Percentiles rank a stretch among this genome's conserved stretches.
Evolutionary conservation across 35 echinoderm and acorn worm genomes (phyloP).

Genomic region (Patiria miniata): DNA sequence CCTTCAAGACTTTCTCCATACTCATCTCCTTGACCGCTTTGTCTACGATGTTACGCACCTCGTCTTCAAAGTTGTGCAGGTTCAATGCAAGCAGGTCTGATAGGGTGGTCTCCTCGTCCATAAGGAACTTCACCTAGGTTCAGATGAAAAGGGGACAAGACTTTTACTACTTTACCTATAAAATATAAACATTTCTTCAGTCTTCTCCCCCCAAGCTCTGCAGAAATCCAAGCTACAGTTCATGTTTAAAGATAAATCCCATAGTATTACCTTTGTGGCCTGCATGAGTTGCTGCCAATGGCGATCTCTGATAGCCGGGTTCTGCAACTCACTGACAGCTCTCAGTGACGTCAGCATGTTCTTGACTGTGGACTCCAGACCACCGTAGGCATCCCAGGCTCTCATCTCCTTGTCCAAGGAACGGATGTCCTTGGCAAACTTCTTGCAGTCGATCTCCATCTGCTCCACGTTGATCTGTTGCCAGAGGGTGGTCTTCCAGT

Average conservation of each 20-base stretch:
- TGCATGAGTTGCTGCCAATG: conserved; percentile 99
- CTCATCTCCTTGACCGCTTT: conserved; percentile 99
- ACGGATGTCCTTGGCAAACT: conserved; percentile 98
- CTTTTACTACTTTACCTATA: no score
- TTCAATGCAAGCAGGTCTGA: conserved; percentile 97
- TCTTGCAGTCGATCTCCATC: conserved; percentile 99
- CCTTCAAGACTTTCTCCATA: conserved; percentile 99
- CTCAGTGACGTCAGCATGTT: conserved; percentile 99
- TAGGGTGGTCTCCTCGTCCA: conserved; percentile 89
- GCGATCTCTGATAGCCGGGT: conserved; percentile 96
- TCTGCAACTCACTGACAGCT: conserved; percentile 97
- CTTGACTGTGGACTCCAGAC: conserved; percentile 93
- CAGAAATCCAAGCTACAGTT: no score
- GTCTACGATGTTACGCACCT: conserved; percentile 97
- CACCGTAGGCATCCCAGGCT: conserved; percentile 93
- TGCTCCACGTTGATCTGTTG: conserved; percentile 98
- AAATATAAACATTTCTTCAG: no score
- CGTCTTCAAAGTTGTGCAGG: conserved; percentile 99
- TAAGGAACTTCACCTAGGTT: conserved; percentile 87
- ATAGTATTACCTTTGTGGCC: conserved; percentile 95
- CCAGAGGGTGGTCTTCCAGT: conserved; percentile 98
- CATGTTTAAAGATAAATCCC: no score
- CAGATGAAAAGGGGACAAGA: not conserved
- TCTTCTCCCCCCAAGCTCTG: no score
- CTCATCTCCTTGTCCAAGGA: conserved; percentile 98